These are phyloP conservation scores for Ophthalmolycus amberensis DNA, from an alignment of 2,113 vertebrate genomes.

Conservation along the genomic window DNA sequence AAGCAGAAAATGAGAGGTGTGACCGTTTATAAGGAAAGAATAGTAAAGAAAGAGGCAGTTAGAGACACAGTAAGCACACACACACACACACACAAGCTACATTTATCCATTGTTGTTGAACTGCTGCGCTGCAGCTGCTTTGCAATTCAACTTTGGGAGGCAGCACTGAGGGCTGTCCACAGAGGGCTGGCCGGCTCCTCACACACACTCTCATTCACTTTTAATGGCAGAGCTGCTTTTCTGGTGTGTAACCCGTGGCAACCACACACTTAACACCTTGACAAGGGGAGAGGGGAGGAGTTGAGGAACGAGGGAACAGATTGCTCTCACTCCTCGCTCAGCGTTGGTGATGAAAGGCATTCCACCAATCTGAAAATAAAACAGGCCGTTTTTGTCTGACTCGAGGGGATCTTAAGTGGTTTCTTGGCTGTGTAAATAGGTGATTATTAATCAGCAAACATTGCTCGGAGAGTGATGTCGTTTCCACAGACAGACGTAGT, in stretches of 20 bases:
- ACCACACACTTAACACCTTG: constrained; percentile 14
- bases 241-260: constrained; percentile 1
- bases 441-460: not conserved
- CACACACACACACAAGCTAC: not conserved
- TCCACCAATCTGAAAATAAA: not conserved
- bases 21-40: not conserved
- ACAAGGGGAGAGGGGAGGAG: not conserved
- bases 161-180: not conserved
- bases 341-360: not conserved
- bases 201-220: not conserved
- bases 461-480: not conserved
- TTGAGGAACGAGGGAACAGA: not conserved
- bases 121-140: not conserved
- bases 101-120: constrained; percentile 10
- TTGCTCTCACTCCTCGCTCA: not conserved
- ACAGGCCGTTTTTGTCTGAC: not conserved
- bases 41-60: not conserved
- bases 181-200: not conserved
- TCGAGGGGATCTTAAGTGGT: no score
- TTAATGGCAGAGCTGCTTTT: not conserved
- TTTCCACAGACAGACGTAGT: not conserved
- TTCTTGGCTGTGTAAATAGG: not conserved
- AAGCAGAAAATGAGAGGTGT: not conserved
- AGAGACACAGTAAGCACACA: not conserved
- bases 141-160: not conserved